phyloP scores from a whole-genome alignment of 2,113 vertebrate genomes.

The Geothlypis trichas region DNA sequence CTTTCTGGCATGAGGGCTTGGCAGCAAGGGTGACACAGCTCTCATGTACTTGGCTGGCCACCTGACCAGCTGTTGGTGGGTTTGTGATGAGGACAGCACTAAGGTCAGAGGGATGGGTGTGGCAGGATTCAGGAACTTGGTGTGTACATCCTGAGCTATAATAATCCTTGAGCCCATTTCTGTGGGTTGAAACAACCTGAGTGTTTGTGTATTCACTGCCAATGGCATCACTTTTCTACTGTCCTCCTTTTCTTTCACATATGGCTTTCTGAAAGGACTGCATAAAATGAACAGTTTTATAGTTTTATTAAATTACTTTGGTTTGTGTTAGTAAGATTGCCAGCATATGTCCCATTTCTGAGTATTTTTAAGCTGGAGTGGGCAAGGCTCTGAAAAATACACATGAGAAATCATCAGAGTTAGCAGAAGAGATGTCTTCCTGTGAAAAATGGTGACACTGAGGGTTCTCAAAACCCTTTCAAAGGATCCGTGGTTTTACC shows the following conservation, averaged over 20 bases:
- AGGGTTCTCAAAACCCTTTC: neutral
- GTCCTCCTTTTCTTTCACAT: neutral
- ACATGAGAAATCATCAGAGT: neutral
- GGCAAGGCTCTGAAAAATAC: neutral
- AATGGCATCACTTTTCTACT: neutral
- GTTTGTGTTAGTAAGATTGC: conserved; percentile 3
- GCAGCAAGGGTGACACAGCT: neutral
- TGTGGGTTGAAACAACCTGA: neutral
- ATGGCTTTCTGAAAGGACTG: neutral
- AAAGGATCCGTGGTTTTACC: neutral
- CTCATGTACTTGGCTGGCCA: neutral
- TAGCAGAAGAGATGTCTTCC: neutral
- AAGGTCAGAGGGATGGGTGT: neutral
- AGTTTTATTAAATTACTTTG: neutral
- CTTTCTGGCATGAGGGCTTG: neutral
- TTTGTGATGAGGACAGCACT: neutral
- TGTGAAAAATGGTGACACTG: neutral
- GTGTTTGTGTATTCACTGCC: neutral
- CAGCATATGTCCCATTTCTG: neutral
- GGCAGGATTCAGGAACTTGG: neutral
- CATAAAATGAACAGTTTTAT: neutral
- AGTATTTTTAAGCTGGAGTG: neutral
- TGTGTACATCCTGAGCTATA: neutral
- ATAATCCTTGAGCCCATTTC: neutral
- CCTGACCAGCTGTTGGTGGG: neutral